These are phyloP conservation scores for Sebastes hopkinsi DNA, from an alignment of 2,797 vertebrate genomes.

Conservation along the genomic window DNA sequence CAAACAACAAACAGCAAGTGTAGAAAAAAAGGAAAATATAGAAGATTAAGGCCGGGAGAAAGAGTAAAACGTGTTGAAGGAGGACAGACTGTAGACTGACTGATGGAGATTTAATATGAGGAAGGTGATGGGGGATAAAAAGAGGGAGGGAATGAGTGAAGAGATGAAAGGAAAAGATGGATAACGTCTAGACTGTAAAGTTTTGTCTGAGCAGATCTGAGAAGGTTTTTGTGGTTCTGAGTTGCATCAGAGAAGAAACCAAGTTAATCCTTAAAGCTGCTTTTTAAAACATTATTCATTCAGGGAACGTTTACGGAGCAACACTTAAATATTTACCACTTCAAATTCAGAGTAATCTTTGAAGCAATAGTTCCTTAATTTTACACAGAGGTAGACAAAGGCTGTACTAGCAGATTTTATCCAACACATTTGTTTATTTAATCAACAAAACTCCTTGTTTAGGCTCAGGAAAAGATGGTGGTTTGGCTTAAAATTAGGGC, in stretches of 20 bases:
- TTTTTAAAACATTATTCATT: neutral
- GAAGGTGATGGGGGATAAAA: neutral
- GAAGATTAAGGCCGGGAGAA: rapidly evolving
- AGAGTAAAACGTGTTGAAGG: neutral
- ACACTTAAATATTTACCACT: neutral
- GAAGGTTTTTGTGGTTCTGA: constrained; percentile 35
- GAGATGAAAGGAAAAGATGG: neutral
- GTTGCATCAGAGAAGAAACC: constrained; percentile 43
- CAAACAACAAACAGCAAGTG: neutral
- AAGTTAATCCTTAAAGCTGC: constrained; percentile 6
- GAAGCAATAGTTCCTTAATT: too few relatives aligned
- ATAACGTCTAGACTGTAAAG: constrained; percentile 54
- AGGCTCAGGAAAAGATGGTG: too few relatives aligned
- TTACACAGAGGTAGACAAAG: rapidly evolving
- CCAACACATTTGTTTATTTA: too few relatives aligned
- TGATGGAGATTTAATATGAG: neutral
- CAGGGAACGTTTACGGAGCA: neutral
- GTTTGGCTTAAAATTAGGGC: too few relatives aligned
- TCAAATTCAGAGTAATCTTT: too few relatives aligned
- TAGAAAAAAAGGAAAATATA: neutral
- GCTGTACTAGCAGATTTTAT: rapidly evolving
- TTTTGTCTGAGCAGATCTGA: constrained; percentile 28
- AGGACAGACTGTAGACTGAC: neutral
- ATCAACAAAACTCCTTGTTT: rapidly evolving
- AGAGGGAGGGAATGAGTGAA: neutral